Base-by-base conservation (phyloP, 2,113 vertebrate genomes). In the Donacobius atricapilla region DNA sequence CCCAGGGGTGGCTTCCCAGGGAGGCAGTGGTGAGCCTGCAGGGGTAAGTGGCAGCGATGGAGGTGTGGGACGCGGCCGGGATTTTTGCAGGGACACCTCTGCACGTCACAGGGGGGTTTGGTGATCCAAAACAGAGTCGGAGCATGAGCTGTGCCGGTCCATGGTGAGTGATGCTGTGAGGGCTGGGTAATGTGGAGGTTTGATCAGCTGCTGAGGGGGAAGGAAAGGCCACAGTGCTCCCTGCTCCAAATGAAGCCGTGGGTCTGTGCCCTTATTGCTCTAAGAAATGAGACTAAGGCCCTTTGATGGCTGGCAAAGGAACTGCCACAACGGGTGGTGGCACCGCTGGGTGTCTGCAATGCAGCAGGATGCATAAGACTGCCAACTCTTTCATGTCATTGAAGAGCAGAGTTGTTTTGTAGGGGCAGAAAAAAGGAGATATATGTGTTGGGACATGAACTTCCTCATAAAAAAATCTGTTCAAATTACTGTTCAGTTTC, bases 1-100 rank as follows among this genome's bases (percentile, higher is more conserved):
- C 5, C 27, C 5, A 3, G 15, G 22, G 33, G 44, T 73, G 89
- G 39, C 85, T 90, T 71, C 44, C 44, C 3, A 2, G 18, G 35
- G 75, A 85, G 60, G 87, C 4, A 21, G 50, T 6, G 9, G 31
- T 22, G 77, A 69, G 47, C 7, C n/a, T 18, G 6, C 0, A 0
- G 23, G 63, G 96, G 96, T 95, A 92, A 95, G 86, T 90, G 89
- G 22, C 70, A n/a, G 28, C 5, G 0, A 25, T 5, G 42, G 73
- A 84, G 42, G 47, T 0, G 2, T 63, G 61, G 82, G 56, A 45
- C 0, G 0, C 0, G 2, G 45, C n/a, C 25, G 84, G 84, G 54
- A 16, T 35, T 28, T 63, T 58, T 54, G 47, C 5, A 21, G 73
- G 64, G n/a, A 6, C 47, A 14, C 9, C 30, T 42, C 40, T 2